Evolutionary conservation across 2,113 vertebrate genomes (phyloP).

Genomic region (Corythaixoides concolor): DNA sequence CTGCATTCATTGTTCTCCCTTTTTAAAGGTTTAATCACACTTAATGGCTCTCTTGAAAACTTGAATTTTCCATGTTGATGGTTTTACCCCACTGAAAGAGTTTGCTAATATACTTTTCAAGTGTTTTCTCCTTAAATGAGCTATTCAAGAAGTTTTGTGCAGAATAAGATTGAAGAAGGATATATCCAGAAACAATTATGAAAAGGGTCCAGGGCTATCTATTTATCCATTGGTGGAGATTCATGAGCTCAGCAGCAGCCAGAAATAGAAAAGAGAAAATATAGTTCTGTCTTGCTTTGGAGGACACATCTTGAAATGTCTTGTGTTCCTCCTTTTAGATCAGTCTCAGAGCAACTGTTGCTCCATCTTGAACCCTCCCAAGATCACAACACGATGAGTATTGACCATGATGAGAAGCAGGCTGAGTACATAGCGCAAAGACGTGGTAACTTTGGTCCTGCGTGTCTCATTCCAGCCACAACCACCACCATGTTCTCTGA

Average conservation of each 20-base stretch:
- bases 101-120: conserved; percentile 82
- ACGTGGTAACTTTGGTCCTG: not conserved
- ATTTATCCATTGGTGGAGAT: not conserved
- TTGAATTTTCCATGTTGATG: conserved; percentile 81
- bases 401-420: accelerated
- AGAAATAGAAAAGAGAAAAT: conserved; percentile 9
- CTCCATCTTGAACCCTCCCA: not conserved
- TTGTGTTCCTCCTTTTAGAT: not conserved
- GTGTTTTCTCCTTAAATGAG: conserved; percentile 80
- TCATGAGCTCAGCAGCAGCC: conserved; percentile 36
- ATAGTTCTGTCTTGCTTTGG: not conserved
- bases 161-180: conserved; percentile 62
- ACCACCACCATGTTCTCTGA: not conserved
- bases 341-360: not conserved
- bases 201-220: conserved; percentile 45
- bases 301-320: not conserved
- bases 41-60: conserved; percentile 83
- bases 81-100: conserved; percentile 79
- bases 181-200: conserved; percentile 72
- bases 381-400: accelerated
- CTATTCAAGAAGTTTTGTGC: conserved; percentile 78
- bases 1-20: conserved; percentile 76
- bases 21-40: conserved; percentile 84
- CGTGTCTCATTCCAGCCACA: not conserved
- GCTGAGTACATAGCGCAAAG: not conserved